Base-by-base conservation (phyloP, 2,113 vertebrate species). In the Crotophaga sulcirostris region DNA sequence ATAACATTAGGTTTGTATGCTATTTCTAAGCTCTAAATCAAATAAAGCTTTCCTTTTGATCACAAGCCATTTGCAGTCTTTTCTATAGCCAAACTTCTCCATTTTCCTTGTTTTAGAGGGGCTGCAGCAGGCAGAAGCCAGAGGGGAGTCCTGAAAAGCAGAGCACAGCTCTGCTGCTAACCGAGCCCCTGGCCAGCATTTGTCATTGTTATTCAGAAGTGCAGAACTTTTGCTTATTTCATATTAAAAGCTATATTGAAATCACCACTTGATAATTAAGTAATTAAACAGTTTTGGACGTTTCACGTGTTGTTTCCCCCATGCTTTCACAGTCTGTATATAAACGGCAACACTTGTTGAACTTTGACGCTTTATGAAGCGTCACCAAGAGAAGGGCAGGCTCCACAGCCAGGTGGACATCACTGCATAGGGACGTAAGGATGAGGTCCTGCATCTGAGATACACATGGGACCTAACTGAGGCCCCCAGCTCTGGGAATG, bases 151-250 rank as follows among this genome's bases (percentile, higher is more conserved):
- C 64, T 10, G 29, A n/a, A 18, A 17, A 75, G 87, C 73, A 67
- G 28, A 42, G 47, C 2, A 1, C 26, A 54, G 54, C 45, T 33
- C 75, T 47, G 29, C n/a, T 1, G 2, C 34, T 33, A 45, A 20
- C 55, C 8, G 2, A 45, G 49, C 16, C 59, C 29, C 47, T 0
- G 0, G 3, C 11, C 51, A 29, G 7, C 1, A 2, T 26, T n/a
- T 38, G 13, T 5, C 6, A 0, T 17, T n/a, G n/a, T n/a, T 56
- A 23, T 21, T n/a, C 76, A 38, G 9, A 47, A 67, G 26, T 9
- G 16, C 33, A 91, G 69, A 67, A 59, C 26, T 81, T 63, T 66
- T 59, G 12, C 52, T 84, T 55, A 18, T 58, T 84, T 87, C 4
- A 0, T 34, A 34, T 0, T 51, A 60, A 84, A 91, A 84, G n/a